Conservation (phyloP, 1,140 invertebrate genomes). For the Cydia strobilella region DNA sequence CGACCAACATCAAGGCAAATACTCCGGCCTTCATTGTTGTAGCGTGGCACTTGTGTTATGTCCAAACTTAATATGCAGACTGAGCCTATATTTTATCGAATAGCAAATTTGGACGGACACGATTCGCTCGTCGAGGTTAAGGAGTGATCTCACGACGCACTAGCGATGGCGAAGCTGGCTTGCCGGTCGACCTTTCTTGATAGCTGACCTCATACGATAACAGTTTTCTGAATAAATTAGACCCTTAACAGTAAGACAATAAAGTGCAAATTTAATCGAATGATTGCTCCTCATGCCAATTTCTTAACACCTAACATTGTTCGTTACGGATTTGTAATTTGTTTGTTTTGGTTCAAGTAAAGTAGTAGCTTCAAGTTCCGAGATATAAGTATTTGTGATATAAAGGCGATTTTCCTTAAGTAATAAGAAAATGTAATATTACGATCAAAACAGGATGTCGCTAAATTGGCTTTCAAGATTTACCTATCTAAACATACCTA, state of each 20-base stretch:
- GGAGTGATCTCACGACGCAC: constrained; percentile 14
- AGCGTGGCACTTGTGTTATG: constrained; percentile 36
- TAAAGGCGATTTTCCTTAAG: not conserved
- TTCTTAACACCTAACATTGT: not conserved
- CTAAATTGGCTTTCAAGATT: not conserved
- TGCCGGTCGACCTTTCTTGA: constrained; percentile 8
- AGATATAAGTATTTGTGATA: not conserved
- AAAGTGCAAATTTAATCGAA: not conserved
- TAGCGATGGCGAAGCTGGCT: not conserved
- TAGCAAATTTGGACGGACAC: constrained; percentile 18
- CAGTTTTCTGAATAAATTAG: not conserved
- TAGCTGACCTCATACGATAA: constrained; percentile 24
- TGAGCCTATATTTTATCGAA: constrained; percentile 19
- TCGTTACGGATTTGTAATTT: constrained; percentile 21
- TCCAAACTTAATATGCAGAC: constrained; percentile 33
- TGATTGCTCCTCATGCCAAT: not conserved
- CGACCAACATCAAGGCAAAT: constrained; percentile 55
- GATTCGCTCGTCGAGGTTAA: constrained; percentile 25
- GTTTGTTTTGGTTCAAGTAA: not conserved
- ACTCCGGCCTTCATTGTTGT: constrained; percentile 52
- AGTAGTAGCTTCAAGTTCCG: not conserved
- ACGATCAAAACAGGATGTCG: not conserved
- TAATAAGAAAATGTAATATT: not conserved
- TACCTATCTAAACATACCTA: not conserved
- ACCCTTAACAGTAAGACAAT: not conserved